phyloP scores from a whole-genome alignment of 2,888 invertebrate genomes.

The Scrobipalpa atriplicella region DNA sequence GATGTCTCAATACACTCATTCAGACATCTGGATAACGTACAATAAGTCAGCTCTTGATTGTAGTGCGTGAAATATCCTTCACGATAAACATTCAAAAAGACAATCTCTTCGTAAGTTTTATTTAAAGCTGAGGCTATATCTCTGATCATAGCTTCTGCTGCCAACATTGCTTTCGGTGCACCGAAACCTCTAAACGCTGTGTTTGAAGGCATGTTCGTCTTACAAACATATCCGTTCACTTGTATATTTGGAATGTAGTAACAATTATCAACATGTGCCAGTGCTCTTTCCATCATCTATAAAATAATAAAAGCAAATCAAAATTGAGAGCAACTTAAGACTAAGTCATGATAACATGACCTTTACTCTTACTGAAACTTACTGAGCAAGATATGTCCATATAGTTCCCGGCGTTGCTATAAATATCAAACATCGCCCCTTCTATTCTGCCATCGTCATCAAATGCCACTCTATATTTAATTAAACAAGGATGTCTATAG shows the following conservation, averaged over 20 bases:
- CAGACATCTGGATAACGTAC: conserved; percentile 90
- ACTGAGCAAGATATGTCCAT: conserved; percentile 87
- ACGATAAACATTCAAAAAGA: conserved; percentile 88
- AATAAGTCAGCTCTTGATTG: conserved; percentile 88
- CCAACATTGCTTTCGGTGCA: conserved; percentile 94
- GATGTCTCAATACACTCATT: conserved; percentile 87
- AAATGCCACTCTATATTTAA: conserved; percentile 89
- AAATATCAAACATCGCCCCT: conserved; percentile 85
- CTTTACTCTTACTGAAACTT: no score
- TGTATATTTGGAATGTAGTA: conserved; percentile 89
- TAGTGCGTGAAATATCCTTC: conserved; percentile 91
- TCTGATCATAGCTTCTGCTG: conserved; percentile 89
- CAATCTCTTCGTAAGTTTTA: conserved; percentile 85
- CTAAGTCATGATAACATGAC: no score
- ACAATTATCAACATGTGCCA: conserved; percentile 91
- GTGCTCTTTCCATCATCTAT: conserved; percentile 90
- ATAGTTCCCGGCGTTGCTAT: conserved; percentile 88
- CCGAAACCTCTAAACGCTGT: conserved; percentile 97
- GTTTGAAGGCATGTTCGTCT: conserved; percentile 94
- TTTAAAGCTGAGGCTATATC: conserved; percentile 87
- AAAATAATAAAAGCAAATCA: conserved; percentile 33
- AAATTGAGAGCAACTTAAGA: neutral
- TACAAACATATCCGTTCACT: conserved; percentile 88
- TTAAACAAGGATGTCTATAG: conserved; percentile 90
- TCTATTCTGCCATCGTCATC: conserved; percentile 86